phyloP scores from a whole-genome alignment of 2,113 vertebrate species.

The Noturus placidus region DNA sequence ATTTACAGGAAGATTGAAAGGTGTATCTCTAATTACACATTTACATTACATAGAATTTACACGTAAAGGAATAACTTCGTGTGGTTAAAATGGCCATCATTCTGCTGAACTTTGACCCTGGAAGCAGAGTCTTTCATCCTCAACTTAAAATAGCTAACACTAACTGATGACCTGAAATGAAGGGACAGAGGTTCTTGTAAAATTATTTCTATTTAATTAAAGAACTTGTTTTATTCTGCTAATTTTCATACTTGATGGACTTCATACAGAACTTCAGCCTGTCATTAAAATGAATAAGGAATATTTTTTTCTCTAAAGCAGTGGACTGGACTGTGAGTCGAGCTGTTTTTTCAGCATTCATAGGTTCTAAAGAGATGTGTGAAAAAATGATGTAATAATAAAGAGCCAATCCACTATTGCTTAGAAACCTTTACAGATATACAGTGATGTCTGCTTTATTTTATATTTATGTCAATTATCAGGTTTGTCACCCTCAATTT shows the following conservation, averaged over 20 bases:
- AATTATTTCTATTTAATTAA: neutral
- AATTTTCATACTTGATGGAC: too few species aligned
- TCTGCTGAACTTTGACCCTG: neutral
- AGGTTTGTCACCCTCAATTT: neutral
- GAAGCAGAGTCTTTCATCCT: neutral
- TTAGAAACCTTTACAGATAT: neutral
- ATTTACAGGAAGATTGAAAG: neutral
- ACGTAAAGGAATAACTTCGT: too few species aligned
- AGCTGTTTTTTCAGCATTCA: neutral
- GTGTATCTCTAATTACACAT: neutral
- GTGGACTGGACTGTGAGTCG: neutral
- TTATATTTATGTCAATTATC: neutral
- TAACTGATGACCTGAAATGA: neutral
- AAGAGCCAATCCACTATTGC: neutral
- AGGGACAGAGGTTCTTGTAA: neutral
- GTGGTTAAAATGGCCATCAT: neutral
- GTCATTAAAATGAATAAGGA: neutral
- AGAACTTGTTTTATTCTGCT: neutral
- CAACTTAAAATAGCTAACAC: neutral
- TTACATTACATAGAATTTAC: neutral
- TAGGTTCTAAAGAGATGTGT: neutral
- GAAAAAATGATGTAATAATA: neutral
- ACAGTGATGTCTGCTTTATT: neutral
- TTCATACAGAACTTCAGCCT: neutral
- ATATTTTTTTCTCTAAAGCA: neutral